A percentile compares a stretch with the other conserved stretches of the same genome.
These are phyloP conservation scores for Adrianichthys oophorus DNA, from an alignment of 2,797 vertebrate genomes.

Conservation along the genomic window DNA sequence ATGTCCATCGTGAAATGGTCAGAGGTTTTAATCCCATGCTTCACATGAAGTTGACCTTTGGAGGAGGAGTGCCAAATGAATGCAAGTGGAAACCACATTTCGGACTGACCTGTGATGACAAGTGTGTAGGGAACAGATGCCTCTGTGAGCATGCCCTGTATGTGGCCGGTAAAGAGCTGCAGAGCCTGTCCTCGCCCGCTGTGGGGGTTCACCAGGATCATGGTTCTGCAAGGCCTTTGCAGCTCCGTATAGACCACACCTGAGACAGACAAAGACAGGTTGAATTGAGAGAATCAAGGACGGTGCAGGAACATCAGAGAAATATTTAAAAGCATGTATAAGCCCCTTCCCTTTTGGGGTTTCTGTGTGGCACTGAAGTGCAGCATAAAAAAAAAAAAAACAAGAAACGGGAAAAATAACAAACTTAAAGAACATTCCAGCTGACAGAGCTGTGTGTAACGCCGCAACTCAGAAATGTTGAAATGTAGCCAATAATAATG, in stretches of 20 bases:
- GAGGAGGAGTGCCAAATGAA: not conserved
- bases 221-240: conserved; percentile 76
- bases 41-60: conserved; percentile 19
- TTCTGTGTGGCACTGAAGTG: conserved; percentile 13
- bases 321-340: conserved; percentile 23
- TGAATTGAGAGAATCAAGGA: not conserved
- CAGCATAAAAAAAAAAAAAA: not conserved
- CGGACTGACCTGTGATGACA: conserved; percentile 83
- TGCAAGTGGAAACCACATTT: conserved; percentile 5
- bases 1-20: conserved; percentile 11
- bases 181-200: conserved; percentile 86
- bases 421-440: conserved; percentile 22
- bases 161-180: conserved; percentile 80
- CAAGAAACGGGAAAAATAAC: conserved; percentile 21
- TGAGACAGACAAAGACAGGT: conserved; percentile 45
- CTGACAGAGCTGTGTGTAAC: conserved; percentile 30
- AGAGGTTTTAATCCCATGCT: conserved; percentile 32
- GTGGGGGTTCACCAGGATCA: conserved; percentile 90
- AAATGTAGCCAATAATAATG: conserved; percentile 32
- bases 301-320: not conserved
- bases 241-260: conserved; percentile 73
- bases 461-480: conserved; percentile 19
- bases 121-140: conserved; percentile 82
- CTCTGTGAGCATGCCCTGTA: conserved; percentile 87
- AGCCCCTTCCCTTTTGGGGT: conserved; percentile 9